Base-by-base conservation (phyloP, 2,888 invertebrate genomes). In the Villa cingulata region DNA sequence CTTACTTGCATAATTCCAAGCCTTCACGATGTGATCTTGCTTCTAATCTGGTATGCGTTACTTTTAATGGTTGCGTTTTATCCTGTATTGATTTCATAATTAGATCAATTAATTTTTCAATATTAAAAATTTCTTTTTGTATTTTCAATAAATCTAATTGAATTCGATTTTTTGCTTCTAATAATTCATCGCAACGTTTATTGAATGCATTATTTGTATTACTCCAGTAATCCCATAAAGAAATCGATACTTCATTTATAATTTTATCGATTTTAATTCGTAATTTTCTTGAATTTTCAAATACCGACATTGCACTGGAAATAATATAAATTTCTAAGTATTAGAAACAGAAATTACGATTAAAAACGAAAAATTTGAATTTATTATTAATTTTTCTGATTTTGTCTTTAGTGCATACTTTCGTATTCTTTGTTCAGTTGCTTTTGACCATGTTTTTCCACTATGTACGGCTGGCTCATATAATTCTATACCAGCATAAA, bases 51-150 rank as follows among this genome's bases (percentile, higher is more conserved):
- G 91, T 91, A 65, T 94, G 91, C 2, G 87, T 87, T 39, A 88
- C 86, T 70, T 81, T 84, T 68, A 86, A 73, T 1, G 85, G 84
- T 65, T 80, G 78, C 56, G 81, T 77, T 68, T 95, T 94, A 70
- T 94, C 92, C 58, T 86, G 79, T 57, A 94, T 89, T 2, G 87
- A 84, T 72, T 91, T 92, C 63, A 87, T 86, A 58, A 94, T 69
- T 52, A 92, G 70, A 65, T 89, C 90, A 61, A 94, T 80, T 59
- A 89, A 85, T 71, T 90, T 92, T 70, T 94, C 92, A 60, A 90
- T 74, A 63, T 92, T 91, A 64, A 90, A 94, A 59, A 94, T 80
- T 73, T 95, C 94, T 70, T 92, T 91, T 62, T 92, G 88, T 37
- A 62, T 62, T 53, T 68, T 65, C 41, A 67, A 66, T 41, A 70